These are phyloP conservation scores for Siniperca undulata DNA, from an alignment of 2,797 vertebrate species.

Conservation along the genomic window DNA sequence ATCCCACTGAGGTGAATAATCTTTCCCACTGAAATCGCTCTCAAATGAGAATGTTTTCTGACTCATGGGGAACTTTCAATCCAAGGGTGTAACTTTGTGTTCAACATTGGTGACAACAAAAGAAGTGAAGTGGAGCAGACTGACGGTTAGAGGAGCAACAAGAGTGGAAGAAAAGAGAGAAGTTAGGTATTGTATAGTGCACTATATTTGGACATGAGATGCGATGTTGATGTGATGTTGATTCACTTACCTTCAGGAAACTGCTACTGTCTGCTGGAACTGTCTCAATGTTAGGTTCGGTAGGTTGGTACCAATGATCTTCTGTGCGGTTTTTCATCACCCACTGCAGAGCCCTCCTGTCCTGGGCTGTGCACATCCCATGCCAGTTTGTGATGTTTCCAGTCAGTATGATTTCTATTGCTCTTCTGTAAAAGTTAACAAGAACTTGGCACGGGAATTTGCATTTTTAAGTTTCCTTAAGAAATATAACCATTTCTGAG, in stretches of 20 bases:
- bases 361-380: no score
- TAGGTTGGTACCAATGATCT: no score
- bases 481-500: no score
- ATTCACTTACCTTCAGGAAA: not conserved
- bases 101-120: not conserved
- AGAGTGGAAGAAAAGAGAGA: not conserved
- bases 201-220: not conserved
- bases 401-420: no score
- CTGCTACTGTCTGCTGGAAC: not conserved
- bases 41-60: not conserved
- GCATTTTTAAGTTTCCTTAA: no score
- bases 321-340: no score
- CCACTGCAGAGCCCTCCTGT: no score
- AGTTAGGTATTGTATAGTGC: not conserved
- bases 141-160: not conserved
- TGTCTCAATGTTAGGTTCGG: not conserved
- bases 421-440: no score
- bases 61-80: constrained; percentile 1
- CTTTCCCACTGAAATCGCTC: not conserved
- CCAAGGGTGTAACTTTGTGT: not conserved
- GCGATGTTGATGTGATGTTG: not conserved
- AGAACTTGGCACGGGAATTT: no score
- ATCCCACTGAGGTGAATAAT: not conserved
- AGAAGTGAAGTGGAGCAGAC: not conserved
- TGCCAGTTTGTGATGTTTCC: no score